Evolutionary conservation across 2,888 invertebrate species (phyloP), one percentile per base, ranked within the genome.

Genomic region (Amphiduros pacificus): DNA sequence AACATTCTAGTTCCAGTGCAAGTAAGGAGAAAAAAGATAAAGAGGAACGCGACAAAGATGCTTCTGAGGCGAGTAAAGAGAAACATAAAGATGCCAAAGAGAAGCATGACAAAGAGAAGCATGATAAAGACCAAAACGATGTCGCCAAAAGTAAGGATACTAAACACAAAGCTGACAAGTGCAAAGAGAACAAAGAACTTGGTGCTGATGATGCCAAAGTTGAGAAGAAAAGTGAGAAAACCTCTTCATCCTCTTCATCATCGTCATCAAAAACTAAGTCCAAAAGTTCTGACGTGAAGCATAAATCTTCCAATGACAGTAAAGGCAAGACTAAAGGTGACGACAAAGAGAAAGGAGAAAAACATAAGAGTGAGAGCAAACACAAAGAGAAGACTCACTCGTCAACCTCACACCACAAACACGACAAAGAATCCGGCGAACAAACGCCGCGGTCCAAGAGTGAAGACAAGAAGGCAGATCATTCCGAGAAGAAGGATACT

Each of bases 121-220:
- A 27, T 6, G 6, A 9, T 27, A 27, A 52, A 27, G 28, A 52
- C 11, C 28, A 22, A 20, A 58, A 52, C 24, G 52, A 52, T 26
- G 11, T n/a, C 17, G 27, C 20, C n/a, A 29, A 26, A 53, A 20
- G 3, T 20, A 27, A 26, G 24, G 41, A 53, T 27, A 3, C 59
- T n/a, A 53, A 53, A 32, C 31, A 53, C 54, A 53, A 53, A 53
- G 29, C 11, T 82, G 75, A 65, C 63, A 61, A 67, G 68, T 65
- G 87, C 60, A 87, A 87, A 78, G 86, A 65, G 28, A 41, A 32
- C 41, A 64, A 61, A 26, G 59, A 64, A 44, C 68, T 53, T 31
- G 24, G 22, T 26, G 28, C 26, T 26, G 57, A 58, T n/a, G 27
- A 22, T 17, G 48, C 53, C 17, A 53, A 59, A 27, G 56, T 40